phyloP scores from a whole-genome alignment of 2,888 invertebrate species.

The Neoaliturus tenellus region DNA sequence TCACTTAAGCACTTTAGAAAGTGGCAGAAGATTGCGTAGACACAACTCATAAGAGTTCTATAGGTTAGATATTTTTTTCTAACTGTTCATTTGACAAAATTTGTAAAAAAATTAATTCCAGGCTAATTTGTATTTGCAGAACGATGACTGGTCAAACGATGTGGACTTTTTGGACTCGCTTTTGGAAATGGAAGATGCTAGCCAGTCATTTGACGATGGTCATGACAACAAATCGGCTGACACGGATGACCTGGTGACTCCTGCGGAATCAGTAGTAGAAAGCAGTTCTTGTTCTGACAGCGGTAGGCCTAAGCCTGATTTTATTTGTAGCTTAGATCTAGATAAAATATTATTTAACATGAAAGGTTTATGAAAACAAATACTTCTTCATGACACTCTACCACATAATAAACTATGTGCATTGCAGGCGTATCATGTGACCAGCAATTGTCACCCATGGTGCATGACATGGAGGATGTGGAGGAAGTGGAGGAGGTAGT shows the following conservation, averaged over 20 bases:
- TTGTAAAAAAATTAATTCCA: too few relatives aligned
- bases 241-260: slow-evolving; percentile 29
- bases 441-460: slow-evolving; percentile 76
- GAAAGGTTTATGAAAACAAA: too few relatives aligned
- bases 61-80: too few relatives aligned
- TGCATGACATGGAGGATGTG: slow-evolving; percentile 48
- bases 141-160: slow-evolving; percentile 74
- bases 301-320: slow-evolving; percentile 74
- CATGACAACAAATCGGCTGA: slow-evolving; percentile 61
- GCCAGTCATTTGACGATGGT: slow-evolving; percentile 63
- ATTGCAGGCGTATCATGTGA: slow-evolving; percentile 71
- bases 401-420: too few relatives aligned
- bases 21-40: too few relatives aligned
- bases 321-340: too few relatives aligned
- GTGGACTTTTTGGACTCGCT: slow-evolving; percentile 83
- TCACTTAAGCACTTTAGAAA: too few relatives aligned
- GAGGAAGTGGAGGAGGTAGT: slow-evolving; percentile 53
- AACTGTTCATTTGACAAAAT: too few relatives aligned
- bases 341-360: too few relatives aligned
- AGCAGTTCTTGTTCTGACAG: slow-evolving; percentile 79
- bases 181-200: slow-evolving; percentile 76
- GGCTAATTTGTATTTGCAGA: too few relatives aligned
- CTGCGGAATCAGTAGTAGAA: slow-evolving; percentile 72
- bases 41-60: too few relatives aligned
- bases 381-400: too few relatives aligned